phyloP scores from a whole-genome alignment of 2,888 invertebrate genomes.

The Luffia ferchaultella region DNA sequence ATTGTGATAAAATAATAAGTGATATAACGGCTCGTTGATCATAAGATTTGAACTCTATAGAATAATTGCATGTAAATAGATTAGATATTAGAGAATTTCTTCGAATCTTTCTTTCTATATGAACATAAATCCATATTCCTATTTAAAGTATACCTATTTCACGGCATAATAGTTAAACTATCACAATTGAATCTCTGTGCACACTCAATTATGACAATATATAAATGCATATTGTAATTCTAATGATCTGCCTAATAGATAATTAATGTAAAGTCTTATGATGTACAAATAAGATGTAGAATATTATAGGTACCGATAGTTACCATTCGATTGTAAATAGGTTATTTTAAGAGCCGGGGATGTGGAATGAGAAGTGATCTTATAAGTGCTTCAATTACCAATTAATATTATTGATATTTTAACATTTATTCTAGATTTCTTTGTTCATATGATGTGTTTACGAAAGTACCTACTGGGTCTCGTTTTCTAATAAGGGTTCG shows the following conservation, averaged over 20 bases:
- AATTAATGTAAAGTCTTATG: conserved; percentile 3
- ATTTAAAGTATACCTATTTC: not conserved
- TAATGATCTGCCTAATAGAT: not conserved
- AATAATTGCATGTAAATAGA: no score
- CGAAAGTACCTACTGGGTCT: no score
- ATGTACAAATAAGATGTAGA: not conserved
- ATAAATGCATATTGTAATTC: not conserved
- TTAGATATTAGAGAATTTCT: no score
- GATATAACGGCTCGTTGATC: not conserved
- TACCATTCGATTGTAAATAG: conserved; percentile 29
- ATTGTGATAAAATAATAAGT: not conserved
- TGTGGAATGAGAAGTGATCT: conserved; percentile 46
- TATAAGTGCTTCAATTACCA: no score
- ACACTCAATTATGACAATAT: not conserved
- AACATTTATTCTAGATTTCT: no score
- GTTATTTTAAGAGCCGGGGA: conserved; percentile 44
- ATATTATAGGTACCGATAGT: conserved; percentile 16
- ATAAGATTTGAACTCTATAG: no score
- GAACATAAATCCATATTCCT: no score
- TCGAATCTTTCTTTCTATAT: no score
- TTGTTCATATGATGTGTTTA: no score
- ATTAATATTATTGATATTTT: no score
- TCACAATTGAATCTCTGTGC: not conserved
- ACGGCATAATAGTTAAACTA: not conserved
- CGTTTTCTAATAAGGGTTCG: no score